phyloP scores from a whole-genome alignment of 2,888 invertebrate genomes.

The Pandemis heparana region DNA sequence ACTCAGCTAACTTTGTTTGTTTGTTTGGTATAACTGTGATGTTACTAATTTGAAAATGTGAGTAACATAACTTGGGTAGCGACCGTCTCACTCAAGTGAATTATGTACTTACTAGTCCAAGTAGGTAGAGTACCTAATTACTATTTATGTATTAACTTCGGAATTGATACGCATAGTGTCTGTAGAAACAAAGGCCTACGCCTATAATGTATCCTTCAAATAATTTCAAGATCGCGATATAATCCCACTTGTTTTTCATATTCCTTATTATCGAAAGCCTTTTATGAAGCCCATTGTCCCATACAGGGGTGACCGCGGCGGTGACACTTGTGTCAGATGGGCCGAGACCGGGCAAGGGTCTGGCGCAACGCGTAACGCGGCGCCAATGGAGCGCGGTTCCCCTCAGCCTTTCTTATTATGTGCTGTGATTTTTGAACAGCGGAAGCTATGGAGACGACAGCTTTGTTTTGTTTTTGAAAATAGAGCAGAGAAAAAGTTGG shows the following conservation, averaged over 20 bases:
- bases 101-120: too few species aligned
- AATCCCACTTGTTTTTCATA: neutral
- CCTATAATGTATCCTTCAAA: neutral
- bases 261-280: conserved; percentile 16
- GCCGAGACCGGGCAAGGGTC: conserved; percentile 39
- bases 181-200: too few species aligned
- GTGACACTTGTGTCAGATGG: conserved; percentile 32
- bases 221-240: neutral
- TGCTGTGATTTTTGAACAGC: conserved; percentile 72
- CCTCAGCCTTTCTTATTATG: conserved; percentile 77
- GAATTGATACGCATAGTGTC: too few species aligned
- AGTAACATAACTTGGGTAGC: too few species aligned
- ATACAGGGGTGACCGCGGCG: conserved; percentile 14
- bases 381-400: conserved; percentile 83
- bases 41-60: too few species aligned
- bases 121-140: too few species aligned
- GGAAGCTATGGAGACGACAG: conserved; percentile 53
- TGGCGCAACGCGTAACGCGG: conserved; percentile 61
- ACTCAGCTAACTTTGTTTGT: too few species aligned
- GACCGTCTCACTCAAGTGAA: too few species aligned
- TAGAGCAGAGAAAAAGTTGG: neutral
- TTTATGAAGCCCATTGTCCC: conserved; percentile 28
- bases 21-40: too few species aligned
- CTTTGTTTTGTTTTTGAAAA: neutral
- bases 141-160: too few species aligned